Evolutionary conservation across 2,888 invertebrate species (phyloP), one percentile per base, ranked within the genome.

Genomic region (Sinopyrophorus schimmeli): DNA sequence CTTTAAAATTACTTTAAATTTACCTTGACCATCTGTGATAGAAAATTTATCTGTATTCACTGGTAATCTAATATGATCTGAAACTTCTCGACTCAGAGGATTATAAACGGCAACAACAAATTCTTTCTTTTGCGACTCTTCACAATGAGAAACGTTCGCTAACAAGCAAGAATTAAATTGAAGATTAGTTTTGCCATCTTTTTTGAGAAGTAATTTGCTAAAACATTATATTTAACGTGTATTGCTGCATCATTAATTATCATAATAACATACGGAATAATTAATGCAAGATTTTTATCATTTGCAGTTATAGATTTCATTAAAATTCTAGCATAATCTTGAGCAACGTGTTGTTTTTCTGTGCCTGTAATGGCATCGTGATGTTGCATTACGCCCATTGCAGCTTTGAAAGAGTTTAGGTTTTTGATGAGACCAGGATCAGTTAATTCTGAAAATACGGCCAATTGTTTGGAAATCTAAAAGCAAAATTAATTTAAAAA

Each of bases 301-400:
- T 23, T 30, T 88, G 82, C 78, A 0, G 76, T 70, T 0, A 89
- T 74, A 0, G 87, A 93, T 5, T 78, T 70, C 37, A 80, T 75
- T 5, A 97, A 71, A 23, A 89, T 71, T 6, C 84, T 74, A 17
- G 87, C 84, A 70, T 98, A 98, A 72, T 98, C 96, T 34, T 82
- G 69, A 0, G 94, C 87, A 0, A 98, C 87, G 69, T 86, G 79
- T 69, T 92, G 81, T 69, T 91, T 87, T 66, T 89, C 89, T 0
- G 91, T 91, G 2, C 90, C 90, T 0, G 91, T 89, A 1, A 95
- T 83, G 10, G 80, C 91, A 68, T 96, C 94, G 67, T 96, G 95
- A 66, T 96, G 95, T 68, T 95, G 94, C 85, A 89, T 84, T 1
- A 88, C 74, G 2, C 87, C 89, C 84, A 89, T 84, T 0, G 82